Evolutionary conservation across 2,888 invertebrate genomes (phyloP).

Genomic region (Drosophila pseudotakahashii): DNA sequence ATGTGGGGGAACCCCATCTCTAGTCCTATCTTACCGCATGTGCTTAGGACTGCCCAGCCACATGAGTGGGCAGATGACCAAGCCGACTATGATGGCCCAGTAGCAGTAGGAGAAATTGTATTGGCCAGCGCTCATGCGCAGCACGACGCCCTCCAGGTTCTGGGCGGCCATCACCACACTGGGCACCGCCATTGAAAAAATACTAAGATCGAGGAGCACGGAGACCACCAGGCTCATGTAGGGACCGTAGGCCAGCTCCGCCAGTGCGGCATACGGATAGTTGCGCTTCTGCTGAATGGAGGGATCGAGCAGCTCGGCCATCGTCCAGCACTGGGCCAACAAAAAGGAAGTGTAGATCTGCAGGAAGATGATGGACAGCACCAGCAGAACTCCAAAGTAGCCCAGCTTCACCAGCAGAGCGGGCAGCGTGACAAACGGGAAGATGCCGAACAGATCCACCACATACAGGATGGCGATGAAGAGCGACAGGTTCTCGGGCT

Average conservation of each 20-base stretch:
- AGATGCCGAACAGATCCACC: constrained; percentile 92
- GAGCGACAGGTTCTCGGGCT: constrained; percentile 86
- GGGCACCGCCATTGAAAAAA: constrained; percentile 92
- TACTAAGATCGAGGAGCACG: constrained; percentile 89
- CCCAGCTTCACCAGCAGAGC: constrained; percentile 91
- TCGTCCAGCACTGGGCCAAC: constrained; percentile 92
- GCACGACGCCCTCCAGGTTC: constrained; percentile 91
- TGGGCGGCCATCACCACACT: constrained; percentile 92
- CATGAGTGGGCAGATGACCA: constrained; percentile 91
- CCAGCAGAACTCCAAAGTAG: constrained; percentile 89
- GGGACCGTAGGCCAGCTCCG: constrained; percentile 90
- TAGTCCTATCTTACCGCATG: constrained; percentile 89
- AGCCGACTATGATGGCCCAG: constrained; percentile 91
- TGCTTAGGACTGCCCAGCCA: constrained; percentile 96
- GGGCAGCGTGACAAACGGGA: constrained; percentile 91
- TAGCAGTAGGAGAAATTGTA: constrained; percentile 91
- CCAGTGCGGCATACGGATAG: constrained; percentile 93
- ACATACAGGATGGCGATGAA: constrained; percentile 90
- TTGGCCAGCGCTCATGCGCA: constrained; percentile 87
- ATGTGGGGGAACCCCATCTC: too few species aligned
- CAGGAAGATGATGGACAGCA: constrained; percentile 87
- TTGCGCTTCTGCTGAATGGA: constrained; percentile 88
- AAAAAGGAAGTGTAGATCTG: constrained; percentile 93
- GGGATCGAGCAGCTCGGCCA: constrained; percentile 90
- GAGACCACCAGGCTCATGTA: constrained; percentile 87